These are phyloP conservation scores for Phoenicopterus ruber DNA, from an alignment of 2,113 vertebrate species.

Conservation along the genomic window DNA sequence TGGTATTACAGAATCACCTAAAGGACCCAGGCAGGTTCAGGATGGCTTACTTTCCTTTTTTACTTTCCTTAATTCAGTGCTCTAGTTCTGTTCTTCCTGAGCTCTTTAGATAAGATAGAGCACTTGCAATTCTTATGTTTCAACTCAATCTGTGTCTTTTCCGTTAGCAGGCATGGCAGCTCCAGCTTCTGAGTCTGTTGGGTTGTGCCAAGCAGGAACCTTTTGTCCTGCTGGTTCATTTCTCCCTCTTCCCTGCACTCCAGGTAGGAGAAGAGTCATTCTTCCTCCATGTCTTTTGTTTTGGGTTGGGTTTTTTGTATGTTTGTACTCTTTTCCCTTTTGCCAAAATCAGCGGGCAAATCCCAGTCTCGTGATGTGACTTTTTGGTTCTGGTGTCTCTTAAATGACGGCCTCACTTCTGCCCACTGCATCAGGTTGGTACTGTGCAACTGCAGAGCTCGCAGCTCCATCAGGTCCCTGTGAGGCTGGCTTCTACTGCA, in stretches of 20 bases:
- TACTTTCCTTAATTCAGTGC: neutral
- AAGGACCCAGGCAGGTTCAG: neutral
- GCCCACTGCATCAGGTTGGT: conserved; percentile 68
- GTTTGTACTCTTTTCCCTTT: neutral
- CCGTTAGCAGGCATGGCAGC: neutral
- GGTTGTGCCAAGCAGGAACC: conserved; percentile 45
- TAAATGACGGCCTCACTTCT: neutral
- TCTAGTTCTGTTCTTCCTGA: neutral
- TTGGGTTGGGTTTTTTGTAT: neutral
- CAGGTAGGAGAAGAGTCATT: conserved; percentile 35
- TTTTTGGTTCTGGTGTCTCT: neutral
- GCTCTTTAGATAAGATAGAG: neutral
- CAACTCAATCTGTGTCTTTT: neutral
- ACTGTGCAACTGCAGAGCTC: conserved; percentile 80
- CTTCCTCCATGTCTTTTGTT: neutral
- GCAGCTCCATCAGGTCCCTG: conserved; percentile 80
- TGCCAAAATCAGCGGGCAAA: neutral
- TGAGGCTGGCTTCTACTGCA: conserved; percentile 82
- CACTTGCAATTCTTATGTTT: neutral
- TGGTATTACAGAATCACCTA: neutral
- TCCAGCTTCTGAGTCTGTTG: neutral
- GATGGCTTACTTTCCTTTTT: neutral
- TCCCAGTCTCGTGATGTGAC: neutral
- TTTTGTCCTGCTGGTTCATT: conserved; percentile 62
- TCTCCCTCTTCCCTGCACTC: conserved; percentile 54